Conservation (phyloP, 2,888 invertebrate genomes). For the Hetaerina titia region DNA sequence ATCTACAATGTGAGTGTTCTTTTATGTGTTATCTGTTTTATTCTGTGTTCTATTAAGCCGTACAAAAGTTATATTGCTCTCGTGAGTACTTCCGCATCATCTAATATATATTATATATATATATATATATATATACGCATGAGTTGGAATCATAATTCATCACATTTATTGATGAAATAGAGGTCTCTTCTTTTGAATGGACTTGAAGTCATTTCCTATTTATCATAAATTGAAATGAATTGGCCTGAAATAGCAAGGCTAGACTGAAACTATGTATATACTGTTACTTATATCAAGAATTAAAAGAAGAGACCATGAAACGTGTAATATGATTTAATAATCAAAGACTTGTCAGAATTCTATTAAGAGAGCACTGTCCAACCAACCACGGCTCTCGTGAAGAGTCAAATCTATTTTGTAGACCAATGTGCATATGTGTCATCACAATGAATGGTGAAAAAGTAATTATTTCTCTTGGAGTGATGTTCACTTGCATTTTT, state of each 20-base stretch:
- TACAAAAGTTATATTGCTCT: too few species aligned
- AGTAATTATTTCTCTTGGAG: not conserved
- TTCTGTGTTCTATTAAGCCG: too few species aligned
- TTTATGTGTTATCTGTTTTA: too few species aligned
- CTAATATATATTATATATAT: not conserved
- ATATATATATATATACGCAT: not conserved
- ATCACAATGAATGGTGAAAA: not conserved
- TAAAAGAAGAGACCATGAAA: not conserved
- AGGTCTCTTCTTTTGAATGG: not conserved
- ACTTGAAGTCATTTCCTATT: not conserved
- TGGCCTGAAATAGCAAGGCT: not conserved
- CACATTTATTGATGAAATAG: not conserved
- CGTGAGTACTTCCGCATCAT: too few species aligned
- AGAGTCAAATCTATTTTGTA: conserved; percentile 10
- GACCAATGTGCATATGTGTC: not conserved
- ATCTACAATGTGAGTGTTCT: too few species aligned
- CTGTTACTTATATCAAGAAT: not conserved
- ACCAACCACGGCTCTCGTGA: not conserved
- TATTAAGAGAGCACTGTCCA: not conserved
- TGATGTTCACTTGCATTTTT: conserved; percentile 16
- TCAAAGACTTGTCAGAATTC: not conserved
- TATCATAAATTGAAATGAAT: not conserved
- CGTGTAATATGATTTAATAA: not conserved
- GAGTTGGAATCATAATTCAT: not conserved
- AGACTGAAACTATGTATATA: conserved; percentile 47